Conservation (phyloP, 2,797 vertebrate species). For the Melanotaenia pygmaea region DNA sequence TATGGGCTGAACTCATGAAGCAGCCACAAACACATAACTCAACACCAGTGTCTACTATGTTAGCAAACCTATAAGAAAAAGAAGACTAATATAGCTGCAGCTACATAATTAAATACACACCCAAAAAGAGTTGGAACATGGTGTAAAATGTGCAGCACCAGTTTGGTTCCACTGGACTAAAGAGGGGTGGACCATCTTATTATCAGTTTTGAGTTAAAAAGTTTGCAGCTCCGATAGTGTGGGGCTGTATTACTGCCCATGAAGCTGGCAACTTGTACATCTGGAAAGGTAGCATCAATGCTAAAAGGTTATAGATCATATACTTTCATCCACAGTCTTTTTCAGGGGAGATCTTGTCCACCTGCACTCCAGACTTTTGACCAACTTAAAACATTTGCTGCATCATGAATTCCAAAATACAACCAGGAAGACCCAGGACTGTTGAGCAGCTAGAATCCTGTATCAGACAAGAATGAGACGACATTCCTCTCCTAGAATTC, state of each 20-base stretch:
- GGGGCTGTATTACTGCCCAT: neutral
- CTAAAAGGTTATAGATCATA: too few species aligned
- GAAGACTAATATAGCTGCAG: neutral
- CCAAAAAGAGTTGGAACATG: neutral
- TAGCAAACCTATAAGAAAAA: neutral
- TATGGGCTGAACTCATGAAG: constrained; percentile 18
- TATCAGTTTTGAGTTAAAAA: neutral
- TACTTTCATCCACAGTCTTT: neutral
- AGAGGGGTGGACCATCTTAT: neutral
- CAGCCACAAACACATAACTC: neutral
- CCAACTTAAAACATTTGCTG: neutral
- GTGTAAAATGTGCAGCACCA: too few species aligned
- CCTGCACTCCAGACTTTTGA: neutral
- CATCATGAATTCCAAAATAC: neutral
- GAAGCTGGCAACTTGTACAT: too few species aligned
- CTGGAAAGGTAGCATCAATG: too few species aligned
- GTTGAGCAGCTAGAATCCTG: neutral
- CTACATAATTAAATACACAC: neutral
- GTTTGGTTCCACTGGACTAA: too few species aligned
- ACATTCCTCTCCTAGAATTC: neutral
- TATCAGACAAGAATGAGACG: neutral
- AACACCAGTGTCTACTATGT: neutral
- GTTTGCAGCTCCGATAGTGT: neutral
- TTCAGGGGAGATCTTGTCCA: neutral
- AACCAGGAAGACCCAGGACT: neutral